Percentiles rank a stretch among this genome's conserved stretches.
phyloP scores from a whole-genome alignment of 2,888 invertebrate genomes.

The Octonoba sinensis region DNA sequence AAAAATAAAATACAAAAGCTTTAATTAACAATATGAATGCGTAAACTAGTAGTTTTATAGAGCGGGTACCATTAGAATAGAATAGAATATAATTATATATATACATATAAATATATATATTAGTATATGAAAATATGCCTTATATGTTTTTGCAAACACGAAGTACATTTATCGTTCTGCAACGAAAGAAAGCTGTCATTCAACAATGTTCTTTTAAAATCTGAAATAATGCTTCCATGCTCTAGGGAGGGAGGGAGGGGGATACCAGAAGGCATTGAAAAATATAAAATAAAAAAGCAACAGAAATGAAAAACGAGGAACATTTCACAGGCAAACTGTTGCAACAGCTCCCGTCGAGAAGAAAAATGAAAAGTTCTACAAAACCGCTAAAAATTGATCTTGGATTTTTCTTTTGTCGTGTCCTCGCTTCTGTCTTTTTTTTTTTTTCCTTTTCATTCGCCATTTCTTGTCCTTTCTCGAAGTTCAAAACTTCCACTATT shows the following conservation, averaged over 20 bases:
- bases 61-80: too few species aligned
- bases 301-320: not conserved
- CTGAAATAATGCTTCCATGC: not conserved
- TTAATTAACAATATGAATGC: too few species aligned
- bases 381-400: slow-evolving; percentile 12
- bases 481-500: slow-evolving; percentile 10
- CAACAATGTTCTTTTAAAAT: not conserved
- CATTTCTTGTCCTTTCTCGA: not conserved
- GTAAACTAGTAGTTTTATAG: too few species aligned
- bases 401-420: slow-evolving; percentile 3
- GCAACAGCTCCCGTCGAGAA: not conserved
- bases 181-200: not conserved
- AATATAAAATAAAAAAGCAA: too few species aligned
- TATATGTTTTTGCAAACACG: too few species aligned
- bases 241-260: not conserved
- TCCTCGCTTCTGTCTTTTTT: not conserved
- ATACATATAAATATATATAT: too few species aligned
- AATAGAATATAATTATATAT: too few species aligned
- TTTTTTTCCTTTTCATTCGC: not conserved
- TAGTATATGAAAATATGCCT: too few species aligned
- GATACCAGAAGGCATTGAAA: not conserved
- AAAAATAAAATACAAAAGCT: too few species aligned
- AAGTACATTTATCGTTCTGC: not conserved
- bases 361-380: slow-evolving; percentile 10
- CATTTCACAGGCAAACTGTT: slow-evolving; percentile 3